Evolutionary conservation across 2,888 invertebrate genomes (phyloP).

Genomic region (Arrhopalites spinosus): DNA sequence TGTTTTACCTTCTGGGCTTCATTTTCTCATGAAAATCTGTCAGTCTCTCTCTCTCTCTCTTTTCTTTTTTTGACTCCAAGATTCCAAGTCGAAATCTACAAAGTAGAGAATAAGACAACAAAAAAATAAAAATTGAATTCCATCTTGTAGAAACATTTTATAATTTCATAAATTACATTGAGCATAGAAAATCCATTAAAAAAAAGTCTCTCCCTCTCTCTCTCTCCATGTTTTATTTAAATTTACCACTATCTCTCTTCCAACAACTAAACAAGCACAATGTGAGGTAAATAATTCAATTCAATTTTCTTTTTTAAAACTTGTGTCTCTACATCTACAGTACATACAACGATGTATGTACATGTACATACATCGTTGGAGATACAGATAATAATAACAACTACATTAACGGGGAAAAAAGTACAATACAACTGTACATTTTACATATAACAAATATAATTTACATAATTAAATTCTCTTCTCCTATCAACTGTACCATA

Average conservation of each 20-base stretch:
- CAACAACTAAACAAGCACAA: not conserved
- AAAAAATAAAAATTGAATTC: not conserved
- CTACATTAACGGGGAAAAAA: no score
- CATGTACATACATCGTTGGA: no score
- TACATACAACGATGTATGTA: not conserved
- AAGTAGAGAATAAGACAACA: no score
- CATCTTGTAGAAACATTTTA: no score
- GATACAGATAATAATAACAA: no score
- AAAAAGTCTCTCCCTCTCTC: not conserved
- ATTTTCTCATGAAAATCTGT: conserved; percentile 28
- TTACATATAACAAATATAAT: not conserved
- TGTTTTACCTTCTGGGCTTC: conserved; percentile 34
- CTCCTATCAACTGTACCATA: not conserved
- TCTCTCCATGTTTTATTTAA: not conserved
- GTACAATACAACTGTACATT: not conserved
- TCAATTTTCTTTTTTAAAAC: not conserved
- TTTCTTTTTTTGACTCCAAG: not conserved
- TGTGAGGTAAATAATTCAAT: conserved; percentile 5
- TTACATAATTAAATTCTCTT: not conserved
- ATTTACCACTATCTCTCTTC: not conserved
- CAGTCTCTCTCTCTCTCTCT: conserved; percentile 18
- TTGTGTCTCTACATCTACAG: not conserved
- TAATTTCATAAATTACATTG: conserved; percentile 22
- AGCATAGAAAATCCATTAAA: conserved; percentile 24
- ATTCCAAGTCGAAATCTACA: not conserved